Evolutionary conservation across 2,113 vertebrate genomes (phyloP).

Genomic region (Malaclemys terrapin): DNA sequence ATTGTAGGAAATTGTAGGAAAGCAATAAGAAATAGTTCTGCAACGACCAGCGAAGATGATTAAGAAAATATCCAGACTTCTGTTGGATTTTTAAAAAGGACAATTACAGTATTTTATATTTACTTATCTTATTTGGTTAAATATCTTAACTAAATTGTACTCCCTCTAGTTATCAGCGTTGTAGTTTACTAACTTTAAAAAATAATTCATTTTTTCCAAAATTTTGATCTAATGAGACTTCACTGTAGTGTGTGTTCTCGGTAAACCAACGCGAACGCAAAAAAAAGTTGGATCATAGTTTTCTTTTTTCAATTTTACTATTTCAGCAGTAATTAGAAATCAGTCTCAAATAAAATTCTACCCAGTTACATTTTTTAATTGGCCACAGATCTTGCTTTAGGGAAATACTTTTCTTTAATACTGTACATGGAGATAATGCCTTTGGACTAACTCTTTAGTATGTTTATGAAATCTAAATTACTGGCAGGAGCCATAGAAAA

Average conservation of each 20-base stretch:
- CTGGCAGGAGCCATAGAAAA: not conserved
- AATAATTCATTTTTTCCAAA: not conserved
- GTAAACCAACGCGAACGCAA: not conserved
- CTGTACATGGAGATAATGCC: not conserved
- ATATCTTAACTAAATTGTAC: not conserved
- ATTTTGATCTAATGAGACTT: constrained; percentile 27
- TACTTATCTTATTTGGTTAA: not conserved
- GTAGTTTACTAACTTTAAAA: not conserved
- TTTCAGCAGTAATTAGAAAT: not conserved
- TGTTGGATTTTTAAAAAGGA: not conserved
- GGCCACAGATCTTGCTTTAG: not conserved
- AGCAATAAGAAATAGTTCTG: not conserved
- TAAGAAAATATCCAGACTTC: not conserved
- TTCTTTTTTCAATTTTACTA: not conserved
- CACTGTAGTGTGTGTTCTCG: not conserved
- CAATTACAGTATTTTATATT: not conserved
- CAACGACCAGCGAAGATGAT: not conserved
- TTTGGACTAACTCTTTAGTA: not conserved
- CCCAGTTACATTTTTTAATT: not conserved
- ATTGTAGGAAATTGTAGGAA: not conserved
- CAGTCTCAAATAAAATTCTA: not conserved
- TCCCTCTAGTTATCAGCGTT: not conserved
- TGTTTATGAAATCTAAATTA: not conserved
- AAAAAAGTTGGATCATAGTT: not conserved
- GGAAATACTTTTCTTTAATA: not conserved